Evolutionary conservation across 2,113 vertebrate genomes (phyloP), one percentile per base, ranked within the genome.

Genomic region (Siniperca chuatsi): DNA sequence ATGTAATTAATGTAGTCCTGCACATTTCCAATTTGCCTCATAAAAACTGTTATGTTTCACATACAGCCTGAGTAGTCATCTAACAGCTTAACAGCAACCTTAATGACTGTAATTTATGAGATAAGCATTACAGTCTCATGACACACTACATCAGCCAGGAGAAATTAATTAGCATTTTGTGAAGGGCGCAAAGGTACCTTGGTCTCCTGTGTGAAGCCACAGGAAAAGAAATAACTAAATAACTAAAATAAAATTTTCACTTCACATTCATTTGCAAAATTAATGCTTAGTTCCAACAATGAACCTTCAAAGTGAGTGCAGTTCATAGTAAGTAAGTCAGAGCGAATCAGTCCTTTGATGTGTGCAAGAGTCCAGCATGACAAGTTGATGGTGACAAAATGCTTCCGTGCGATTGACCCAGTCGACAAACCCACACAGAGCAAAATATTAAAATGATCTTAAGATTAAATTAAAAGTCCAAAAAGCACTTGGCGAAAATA

Each of bases 351-450:
- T 55, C 91, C 91, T 81, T 75, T 72, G 78, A 82, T 81, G 84
- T 83, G 80, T 86, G 77, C 74, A 76, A 66, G 89, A 73, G 76
- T 82, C 67, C 86, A 67, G 74, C 75, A 40, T 87, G 84, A 90
- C 78, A 90, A 87, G 91, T 90, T 85, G 78, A 90, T 62, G 75
- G 40, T 80, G 75, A 89, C 37, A 85, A 81, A 90, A 84, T 48
- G 57, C 61, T 79, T 78, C 79, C 72, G 84, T 58, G 58, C 69
- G 33, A 54, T 46, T 72, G 76, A 52, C 37, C 33, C 0, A 54
- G 78, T 16, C 33, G 11, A 55, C 50, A 68, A 68, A 42, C 13
- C 61, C 75, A 20, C 1, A 33, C 62, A 23, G 57, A 66, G 46
- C 9, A 20, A 75, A 75, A 50, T 18, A 62, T 55, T 57, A 4